Conservation (phyloP, 2,113 vertebrate genomes). For the Neopipo cinnamomea region DNA sequence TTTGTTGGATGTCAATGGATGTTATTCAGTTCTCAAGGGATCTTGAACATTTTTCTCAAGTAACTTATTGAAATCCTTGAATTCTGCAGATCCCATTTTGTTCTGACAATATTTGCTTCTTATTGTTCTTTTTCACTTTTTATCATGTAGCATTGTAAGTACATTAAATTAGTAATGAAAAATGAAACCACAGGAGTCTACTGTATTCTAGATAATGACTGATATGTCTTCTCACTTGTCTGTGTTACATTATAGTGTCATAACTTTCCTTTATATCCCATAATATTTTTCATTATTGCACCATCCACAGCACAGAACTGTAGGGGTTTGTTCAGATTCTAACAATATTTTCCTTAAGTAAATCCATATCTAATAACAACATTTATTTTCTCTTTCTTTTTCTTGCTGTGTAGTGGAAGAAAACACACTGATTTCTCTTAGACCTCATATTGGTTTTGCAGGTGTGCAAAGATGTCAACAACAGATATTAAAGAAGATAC, state of each 20-base stretch:
- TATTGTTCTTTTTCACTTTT: slow-evolving; percentile 42
- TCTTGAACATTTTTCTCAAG: neutral
- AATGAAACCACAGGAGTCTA: slow-evolving; percentile 29
- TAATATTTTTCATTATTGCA: slow-evolving; percentile 44
- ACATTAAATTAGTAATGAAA: slow-evolving; percentile 57
- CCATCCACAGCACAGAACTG: slow-evolving; percentile 16
- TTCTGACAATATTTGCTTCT: neutral
- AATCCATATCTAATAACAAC: slow-evolving; percentile 50
- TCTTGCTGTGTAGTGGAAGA: neutral
- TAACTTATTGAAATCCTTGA: slow-evolving; percentile 22
- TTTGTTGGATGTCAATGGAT: slow-evolving; percentile 10
- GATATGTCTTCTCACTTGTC: slow-evolving; percentile 29
- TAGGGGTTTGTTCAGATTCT: slow-evolving; percentile 34
- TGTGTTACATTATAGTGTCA: slow-evolving; percentile 20
- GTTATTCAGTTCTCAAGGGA: slow-evolving; percentile 13
- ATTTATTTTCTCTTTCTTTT: slow-evolving; percentile 39
- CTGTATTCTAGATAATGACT: slow-evolving; percentile 28
- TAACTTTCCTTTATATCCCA: slow-evolving; percentile 54
- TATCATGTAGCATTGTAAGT: slow-evolving; percentile 48
- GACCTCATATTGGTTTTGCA: slow-evolving; percentile 36
- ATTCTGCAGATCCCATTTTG: slow-evolving; percentile 28
- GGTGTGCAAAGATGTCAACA: slow-evolving; percentile 46
- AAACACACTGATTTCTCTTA: slow-evolving; percentile 2
- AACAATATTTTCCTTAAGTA: slow-evolving; percentile 53
- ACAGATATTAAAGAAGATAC: slow-evolving; percentile 50